Conservation (phyloP, 2,888 invertebrate genomes). For the Chrysopilus asiliformis region DNA sequence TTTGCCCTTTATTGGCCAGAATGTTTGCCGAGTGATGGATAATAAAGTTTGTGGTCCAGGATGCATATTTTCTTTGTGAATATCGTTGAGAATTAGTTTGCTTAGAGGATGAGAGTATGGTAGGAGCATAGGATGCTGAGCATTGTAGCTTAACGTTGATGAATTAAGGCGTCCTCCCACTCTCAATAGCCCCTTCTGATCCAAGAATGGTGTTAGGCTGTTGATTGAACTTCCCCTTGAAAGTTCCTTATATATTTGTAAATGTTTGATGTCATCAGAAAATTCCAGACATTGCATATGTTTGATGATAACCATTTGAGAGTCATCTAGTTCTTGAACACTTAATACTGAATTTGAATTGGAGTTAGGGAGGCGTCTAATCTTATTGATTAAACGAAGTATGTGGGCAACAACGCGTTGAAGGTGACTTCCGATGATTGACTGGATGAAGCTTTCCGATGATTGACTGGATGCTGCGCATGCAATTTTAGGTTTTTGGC, state of each 20-base stretch:
- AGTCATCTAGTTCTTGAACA: neutral
- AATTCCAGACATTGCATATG: neutral
- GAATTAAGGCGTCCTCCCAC: slow-evolving; percentile 7
- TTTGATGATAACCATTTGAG: neutral
- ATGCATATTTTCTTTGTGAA: no score
- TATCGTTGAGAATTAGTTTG: slow-evolving; percentile 1
- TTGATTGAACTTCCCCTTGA: neutral
- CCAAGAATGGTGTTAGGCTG: slow-evolving; percentile 2
- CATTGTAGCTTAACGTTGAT: slow-evolving; percentile 3
- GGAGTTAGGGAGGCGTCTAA: neutral
- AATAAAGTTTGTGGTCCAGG: slow-evolving; percentile 4
- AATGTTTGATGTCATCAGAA: neutral
- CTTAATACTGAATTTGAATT: neutral
- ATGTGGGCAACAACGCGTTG: neutral
- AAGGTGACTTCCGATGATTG: neutral
- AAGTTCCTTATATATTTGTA: neutral
- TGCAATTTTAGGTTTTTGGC: neutral
- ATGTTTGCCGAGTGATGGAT: slow-evolving; percentile 3
- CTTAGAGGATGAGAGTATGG: slow-evolving; percentile 5
- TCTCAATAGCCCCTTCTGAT: slow-evolving; percentile 2
- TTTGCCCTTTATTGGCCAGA: slow-evolving; percentile 7
- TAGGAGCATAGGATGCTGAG: slow-evolving; percentile 10
- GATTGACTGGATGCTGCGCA: neutral
- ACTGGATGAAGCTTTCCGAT: neutral
- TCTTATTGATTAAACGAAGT: neutral